Conservation (phyloP, 2,797 vertebrate genomes). For the Lacerta viridis region DNA sequence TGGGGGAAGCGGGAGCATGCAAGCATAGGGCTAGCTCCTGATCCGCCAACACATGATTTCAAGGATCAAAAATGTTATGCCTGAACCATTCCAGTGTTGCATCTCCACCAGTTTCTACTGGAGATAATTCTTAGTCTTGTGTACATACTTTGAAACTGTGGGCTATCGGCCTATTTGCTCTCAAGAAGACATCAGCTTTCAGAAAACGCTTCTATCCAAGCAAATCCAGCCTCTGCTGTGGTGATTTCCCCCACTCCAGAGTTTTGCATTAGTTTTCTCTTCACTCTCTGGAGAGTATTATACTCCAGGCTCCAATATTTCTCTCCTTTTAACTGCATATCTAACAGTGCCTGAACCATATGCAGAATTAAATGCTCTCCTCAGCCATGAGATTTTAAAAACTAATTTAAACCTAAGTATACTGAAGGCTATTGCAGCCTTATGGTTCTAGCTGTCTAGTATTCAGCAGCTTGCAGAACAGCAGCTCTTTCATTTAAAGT, state of each 20-base stretch:
- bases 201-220: slow-evolving; percentile 1
- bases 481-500: slow-evolving; percentile 49
- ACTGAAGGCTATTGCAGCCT: slow-evolving; percentile 59
- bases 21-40: neutral
- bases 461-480: slow-evolving; percentile 41
- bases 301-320: slow-evolving; percentile 39
- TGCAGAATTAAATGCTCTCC: slow-evolving; percentile 56
- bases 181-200: neutral
- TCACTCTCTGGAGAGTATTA: slow-evolving; percentile 2
- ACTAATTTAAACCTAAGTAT: slow-evolving; percentile 66
- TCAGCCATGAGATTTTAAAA: slow-evolving; percentile 54
- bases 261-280: slow-evolving; percentile 1
- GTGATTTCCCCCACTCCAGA: neutral
- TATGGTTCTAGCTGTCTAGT: slow-evolving; percentile 62
- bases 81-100: neutral
- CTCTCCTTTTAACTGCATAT: slow-evolving; percentile 28
- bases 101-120: neutral
- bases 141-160: neutral
- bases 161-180: neutral
- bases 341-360: slow-evolving; percentile 54
- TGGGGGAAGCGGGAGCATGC: neutral
- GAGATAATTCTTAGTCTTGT: neutral
- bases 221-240: neutral
- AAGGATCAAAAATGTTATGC: neutral
- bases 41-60: neutral